A percentile compares a stretch with the other conserved stretches of the same genome.
phyloP scores from a whole-genome alignment of 2,888 invertebrate genomes.

The Chesias legatella region DNA sequence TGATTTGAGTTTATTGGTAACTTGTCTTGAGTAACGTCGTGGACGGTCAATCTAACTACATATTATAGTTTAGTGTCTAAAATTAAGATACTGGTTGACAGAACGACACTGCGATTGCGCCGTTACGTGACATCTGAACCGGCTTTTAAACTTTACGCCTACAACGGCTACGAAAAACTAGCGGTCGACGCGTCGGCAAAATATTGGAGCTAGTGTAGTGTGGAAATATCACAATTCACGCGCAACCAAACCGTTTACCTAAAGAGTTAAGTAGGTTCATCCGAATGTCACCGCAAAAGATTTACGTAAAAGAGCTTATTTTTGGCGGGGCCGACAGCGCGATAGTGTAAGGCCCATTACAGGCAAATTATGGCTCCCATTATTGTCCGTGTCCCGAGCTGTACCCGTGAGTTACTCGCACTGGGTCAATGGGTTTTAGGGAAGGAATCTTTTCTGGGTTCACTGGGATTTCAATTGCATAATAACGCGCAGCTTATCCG shows the following conservation, averaged over 20 bases:
- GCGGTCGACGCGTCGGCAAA: neutral
- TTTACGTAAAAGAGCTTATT: slow-evolving; percentile 68
- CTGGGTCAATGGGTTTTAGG: slow-evolving; percentile 72
- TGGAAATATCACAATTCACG: neutral
- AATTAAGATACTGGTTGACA: too few relatives aligned
- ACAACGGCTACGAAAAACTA: neutral
- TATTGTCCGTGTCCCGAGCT: slow-evolving; percentile 65
- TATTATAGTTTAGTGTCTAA: too few relatives aligned
- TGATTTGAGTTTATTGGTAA: too few relatives aligned
- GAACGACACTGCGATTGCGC: too few relatives aligned
- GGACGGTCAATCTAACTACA: too few relatives aligned
- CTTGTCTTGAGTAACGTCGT: too few relatives aligned
- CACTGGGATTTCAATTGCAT: slow-evolving; percentile 33
- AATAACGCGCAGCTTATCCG: slow-evolving; percentile 28
- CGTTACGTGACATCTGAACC: too few relatives aligned
- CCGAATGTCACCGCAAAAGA: slow-evolving; percentile 35
- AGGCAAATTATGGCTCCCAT: slow-evolving; percentile 77
- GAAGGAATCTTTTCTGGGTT: slow-evolving; percentile 57
- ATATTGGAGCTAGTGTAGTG: neutral
- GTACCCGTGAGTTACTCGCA: slow-evolving; percentile 63
- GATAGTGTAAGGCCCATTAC: slow-evolving; percentile 67
- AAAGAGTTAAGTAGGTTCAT: slow-evolving; percentile 15
- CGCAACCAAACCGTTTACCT: neutral
- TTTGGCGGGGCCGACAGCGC: slow-evolving; percentile 73
- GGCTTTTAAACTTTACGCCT: too few relatives aligned